Percentiles rank a stretch among this genome's conserved stretches.
These are phyloP conservation scores for Menidia beryllina DNA, from an alignment of 2,113 vertebrate species.

Conservation along the genomic window DNA sequence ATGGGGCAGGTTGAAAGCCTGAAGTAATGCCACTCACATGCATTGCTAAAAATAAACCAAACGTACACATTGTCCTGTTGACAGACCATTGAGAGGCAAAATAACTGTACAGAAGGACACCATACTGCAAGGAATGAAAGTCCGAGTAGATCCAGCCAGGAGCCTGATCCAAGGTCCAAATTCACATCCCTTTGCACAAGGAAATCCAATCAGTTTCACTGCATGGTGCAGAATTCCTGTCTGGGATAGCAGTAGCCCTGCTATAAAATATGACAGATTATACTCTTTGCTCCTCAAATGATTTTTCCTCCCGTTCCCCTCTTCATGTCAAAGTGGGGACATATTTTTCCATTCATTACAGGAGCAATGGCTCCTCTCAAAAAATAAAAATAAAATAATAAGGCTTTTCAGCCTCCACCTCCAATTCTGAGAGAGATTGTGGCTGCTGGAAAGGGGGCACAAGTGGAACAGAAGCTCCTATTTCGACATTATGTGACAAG, in stretches of 20 bases:
- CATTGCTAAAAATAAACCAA: conserved; percentile 14
- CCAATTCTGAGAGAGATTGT: conserved; percentile 10
- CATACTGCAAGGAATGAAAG: conserved; percentile 47
- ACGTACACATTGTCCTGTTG: conserved; percentile 5
- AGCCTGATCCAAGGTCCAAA: conserved; percentile 40
- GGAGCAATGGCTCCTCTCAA: conserved; percentile 35
- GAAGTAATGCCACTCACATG: background rate
- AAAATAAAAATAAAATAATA: conserved; percentile 13
- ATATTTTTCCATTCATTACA: conserved; percentile 70
- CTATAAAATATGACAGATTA: conserved; percentile 76
- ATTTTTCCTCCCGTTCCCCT: conserved; percentile 64
- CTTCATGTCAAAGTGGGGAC: conserved; percentile 51
- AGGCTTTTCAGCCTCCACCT: conserved; percentile 28
- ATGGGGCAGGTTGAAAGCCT: background rate
- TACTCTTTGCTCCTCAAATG: conserved; percentile 64
- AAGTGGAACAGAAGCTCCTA: conserved; percentile 36
- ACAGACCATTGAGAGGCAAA: conserved; percentile 26
- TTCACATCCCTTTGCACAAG: conserved; percentile 61
- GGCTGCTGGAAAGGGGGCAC: conserved; percentile 35
- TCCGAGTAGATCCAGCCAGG: conserved; percentile 41
- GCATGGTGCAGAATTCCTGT: conserved; percentile 69
- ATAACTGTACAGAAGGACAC: conserved; percentile 22
- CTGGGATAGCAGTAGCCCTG: conserved; percentile 66
- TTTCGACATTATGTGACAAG: conserved; percentile 48
- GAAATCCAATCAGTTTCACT: conserved; percentile 78